Evolutionary conservation across 2,888 invertebrate genomes (phyloP).

Genomic region (Diloba caeruleocephala): DNA sequence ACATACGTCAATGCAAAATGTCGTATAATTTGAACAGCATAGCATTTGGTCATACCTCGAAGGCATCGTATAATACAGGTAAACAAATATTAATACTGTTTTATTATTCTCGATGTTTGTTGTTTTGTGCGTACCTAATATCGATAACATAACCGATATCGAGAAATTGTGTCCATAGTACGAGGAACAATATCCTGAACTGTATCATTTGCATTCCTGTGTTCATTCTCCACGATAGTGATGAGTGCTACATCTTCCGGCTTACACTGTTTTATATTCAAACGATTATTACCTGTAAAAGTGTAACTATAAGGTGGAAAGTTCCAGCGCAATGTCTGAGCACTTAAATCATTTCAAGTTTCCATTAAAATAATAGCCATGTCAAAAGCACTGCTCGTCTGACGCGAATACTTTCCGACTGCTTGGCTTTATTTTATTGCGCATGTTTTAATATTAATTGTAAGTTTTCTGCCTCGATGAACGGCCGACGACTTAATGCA

Average conservation of each 20-base stretch:
- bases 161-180: constrained; percentile 46
- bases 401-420: constrained; percentile 85
- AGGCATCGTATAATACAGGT: constrained; percentile 44
- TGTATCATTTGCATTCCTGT: constrained; percentile 70
- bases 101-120: constrained; percentile 43
- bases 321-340: constrained; percentile 20
- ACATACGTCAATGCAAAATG: constrained; percentile 24
- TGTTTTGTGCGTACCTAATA: constrained; percentile 35
- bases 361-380: constrained; percentile 78
- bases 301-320: constrained; percentile 47
- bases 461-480: constrained; percentile 81
- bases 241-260: constrained; percentile 54
- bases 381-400: constrained; percentile 81
- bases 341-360: constrained; percentile 57
- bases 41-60: constrained; percentile 32
- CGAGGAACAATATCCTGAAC: constrained; percentile 66
- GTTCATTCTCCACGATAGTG: constrained; percentile 63
- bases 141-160: constrained; percentile 24
- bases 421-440: constrained; percentile 84
- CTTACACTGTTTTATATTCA: constrained; percentile 34
- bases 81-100: constrained; percentile 50
- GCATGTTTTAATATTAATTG: constrained; percentile 88
- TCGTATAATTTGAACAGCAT: constrained; percentile 34
- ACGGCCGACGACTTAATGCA: constrained; percentile 70
- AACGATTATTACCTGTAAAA: constrained; percentile 36